phyloP scores from a whole-genome alignment of 2,113 vertebrate species.

The Archilochus colubris region DNA sequence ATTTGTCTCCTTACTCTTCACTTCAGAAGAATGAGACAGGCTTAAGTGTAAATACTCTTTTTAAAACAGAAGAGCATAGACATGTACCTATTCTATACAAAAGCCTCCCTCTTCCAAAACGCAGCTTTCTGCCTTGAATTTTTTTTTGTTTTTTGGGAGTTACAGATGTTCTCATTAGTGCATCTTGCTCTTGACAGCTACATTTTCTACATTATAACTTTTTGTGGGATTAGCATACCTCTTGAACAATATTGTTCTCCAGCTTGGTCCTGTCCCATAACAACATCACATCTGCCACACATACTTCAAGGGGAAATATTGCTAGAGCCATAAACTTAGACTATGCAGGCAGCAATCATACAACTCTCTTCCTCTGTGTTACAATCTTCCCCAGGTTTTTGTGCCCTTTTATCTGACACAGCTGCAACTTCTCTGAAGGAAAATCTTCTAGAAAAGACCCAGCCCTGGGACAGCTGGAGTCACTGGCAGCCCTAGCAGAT shows the following conservation, averaged over 20 bases:
- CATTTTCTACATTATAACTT: background rate
- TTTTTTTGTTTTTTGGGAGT: background rate
- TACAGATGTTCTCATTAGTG: background rate
- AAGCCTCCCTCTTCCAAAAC: background rate
- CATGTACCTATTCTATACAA: background rate
- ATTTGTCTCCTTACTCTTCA: background rate
- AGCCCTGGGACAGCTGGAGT: too few species aligned
- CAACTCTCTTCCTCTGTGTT: background rate
- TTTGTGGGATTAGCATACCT: background rate
- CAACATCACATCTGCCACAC: background rate
- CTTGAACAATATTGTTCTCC: background rate
- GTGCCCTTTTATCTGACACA: background rate
- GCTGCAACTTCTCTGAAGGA: background rate
- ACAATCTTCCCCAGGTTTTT: background rate
- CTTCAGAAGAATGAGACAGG: background rate
- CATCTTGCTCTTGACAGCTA: background rate
- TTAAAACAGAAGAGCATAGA: background rate
- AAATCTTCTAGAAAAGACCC: background rate
- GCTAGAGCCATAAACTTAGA: background rate
- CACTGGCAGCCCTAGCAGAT: rapidly evolving
- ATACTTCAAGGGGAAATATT: background rate
- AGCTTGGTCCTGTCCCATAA: background rate
- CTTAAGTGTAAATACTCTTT: background rate
- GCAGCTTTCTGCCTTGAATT: background rate
- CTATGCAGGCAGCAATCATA: rapidly evolving